Evolutionary conservation across 2,888 invertebrate genomes (phyloP).

Genomic region (Escarpia spicata): DNA sequence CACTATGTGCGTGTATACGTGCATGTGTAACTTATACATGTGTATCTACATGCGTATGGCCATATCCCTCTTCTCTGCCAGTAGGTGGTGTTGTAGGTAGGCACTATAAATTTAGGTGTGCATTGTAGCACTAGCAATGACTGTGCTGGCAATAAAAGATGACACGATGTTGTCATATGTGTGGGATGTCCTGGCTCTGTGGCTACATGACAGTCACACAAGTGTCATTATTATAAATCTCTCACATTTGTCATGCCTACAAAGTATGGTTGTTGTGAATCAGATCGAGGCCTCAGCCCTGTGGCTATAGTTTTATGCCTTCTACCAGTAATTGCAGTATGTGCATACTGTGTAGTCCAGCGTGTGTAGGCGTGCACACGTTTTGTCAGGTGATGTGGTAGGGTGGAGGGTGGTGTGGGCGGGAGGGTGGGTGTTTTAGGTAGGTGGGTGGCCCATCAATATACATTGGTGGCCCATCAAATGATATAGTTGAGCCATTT

Average conservation of each 20-base stretch:
- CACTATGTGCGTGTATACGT: neutral
- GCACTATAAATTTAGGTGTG: neutral
- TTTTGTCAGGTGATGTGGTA: no score
- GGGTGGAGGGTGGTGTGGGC: no score
- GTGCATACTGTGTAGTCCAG: neutral
- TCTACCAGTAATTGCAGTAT: neutral
- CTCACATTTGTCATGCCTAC: neutral
- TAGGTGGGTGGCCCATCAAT: no score
- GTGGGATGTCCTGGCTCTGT: neutral
- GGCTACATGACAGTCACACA: neutral
- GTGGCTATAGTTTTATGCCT: neutral
- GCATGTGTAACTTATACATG: neutral
- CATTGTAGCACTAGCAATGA: neutral
- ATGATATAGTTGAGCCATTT: no score
- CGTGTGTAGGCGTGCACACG: neutral
- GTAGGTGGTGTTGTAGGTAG: neutral
- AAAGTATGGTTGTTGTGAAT: neutral
- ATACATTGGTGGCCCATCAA: no score
- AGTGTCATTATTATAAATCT: neutral
- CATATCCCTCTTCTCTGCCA: neutral
- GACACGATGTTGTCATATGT: neutral
- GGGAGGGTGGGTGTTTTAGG: no score
- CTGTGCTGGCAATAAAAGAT: neutral
- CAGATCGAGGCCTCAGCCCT: neutral
- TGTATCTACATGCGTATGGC: slow-evolving; percentile 19